Conservation (phyloP, 2,888 invertebrate species). For the Eutolmus rufibarbis region DNA sequence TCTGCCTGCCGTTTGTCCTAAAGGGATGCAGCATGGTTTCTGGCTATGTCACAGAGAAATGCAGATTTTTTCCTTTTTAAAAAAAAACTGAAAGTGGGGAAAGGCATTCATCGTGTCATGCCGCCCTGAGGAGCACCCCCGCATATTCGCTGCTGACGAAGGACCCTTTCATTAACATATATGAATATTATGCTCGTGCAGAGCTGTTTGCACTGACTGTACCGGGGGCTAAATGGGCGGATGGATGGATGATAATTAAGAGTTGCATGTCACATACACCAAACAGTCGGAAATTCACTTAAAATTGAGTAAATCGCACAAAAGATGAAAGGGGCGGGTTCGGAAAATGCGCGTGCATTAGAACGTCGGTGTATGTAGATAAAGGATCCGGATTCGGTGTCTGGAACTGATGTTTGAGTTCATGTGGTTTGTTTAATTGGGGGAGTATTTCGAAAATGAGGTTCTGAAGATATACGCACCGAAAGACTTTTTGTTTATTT, state of each 20-base stretch:
- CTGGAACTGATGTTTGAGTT: neutral
- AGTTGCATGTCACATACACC: neutral
- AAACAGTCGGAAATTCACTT: neutral
- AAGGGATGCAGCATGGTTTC: neutral
- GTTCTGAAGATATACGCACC: neutral
- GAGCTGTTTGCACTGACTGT: neutral
- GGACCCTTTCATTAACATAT: neutral
- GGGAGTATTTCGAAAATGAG: neutral
- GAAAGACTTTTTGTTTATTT: neutral
- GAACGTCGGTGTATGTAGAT: neutral
- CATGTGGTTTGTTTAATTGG: neutral
- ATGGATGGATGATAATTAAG: conserved; percentile 12
- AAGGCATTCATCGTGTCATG: neutral
- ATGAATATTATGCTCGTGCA: neutral
- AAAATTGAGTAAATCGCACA: neutral
- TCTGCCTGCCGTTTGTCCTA: neutral
- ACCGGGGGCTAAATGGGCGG: neutral
- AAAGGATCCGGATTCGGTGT: neutral
- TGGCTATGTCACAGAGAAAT: neutral
- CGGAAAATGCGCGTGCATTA: neutral
- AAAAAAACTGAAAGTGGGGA: conserved; percentile 2
- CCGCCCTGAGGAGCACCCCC: neutral
- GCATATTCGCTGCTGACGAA: neutral
- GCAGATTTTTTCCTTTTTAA: neutral
- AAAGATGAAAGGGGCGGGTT: neutral